Base-by-base conservation (phyloP, 1,140 invertebrate genomes). In the Panagrolaimus sp. region DNA sequence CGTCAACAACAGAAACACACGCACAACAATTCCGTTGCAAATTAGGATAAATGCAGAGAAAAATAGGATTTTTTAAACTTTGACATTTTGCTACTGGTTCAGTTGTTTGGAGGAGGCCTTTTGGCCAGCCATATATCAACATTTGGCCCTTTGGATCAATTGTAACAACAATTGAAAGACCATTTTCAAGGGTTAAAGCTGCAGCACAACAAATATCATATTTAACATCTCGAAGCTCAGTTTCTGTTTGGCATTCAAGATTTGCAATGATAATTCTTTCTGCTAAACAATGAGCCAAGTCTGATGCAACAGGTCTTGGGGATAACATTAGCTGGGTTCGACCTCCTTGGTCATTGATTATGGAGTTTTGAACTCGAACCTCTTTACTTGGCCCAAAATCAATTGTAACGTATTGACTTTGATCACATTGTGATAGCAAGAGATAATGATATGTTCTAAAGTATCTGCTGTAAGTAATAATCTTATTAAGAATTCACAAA, bases 141-240 rank as follows among this genome's bases (percentile, higher is more conserved):
- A 58, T 21, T 12, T 21, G 21, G 15, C 52, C 52, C 10, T 21
- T 28, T 26, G 21, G 15, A 28, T 58, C 52, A 4, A 58, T 21
- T 0, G 52, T 58, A 1, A 58, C 52, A 21, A 58, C 52, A 3
- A 58, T 12, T 1, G 21, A 26, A 12, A 58, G 21, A 10, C 9
- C 52, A 58, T 14, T 58, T 21, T 58, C 52, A 24, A 58, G 52
- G 52, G 52, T 58, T 28, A 58, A n/a, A 4, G 52, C 52, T 1
- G 21, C 52, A 14, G 52, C 52, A 21, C 52, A 58, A 58, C 52
- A 58, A 21, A 58, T 58, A 28, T 28, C 52, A 28, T 28, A 58
- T 21, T 58, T 58, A 12, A 58, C 28, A 28, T 58, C 52, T 21
- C 52, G 52, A 38, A 38, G 32, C 7, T 38, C 32, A 38, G 32